These are phyloP conservation scores for Thereva unica DNA, from an alignment of 2,888 invertebrate genomes.

Conservation along the genomic window DNA sequence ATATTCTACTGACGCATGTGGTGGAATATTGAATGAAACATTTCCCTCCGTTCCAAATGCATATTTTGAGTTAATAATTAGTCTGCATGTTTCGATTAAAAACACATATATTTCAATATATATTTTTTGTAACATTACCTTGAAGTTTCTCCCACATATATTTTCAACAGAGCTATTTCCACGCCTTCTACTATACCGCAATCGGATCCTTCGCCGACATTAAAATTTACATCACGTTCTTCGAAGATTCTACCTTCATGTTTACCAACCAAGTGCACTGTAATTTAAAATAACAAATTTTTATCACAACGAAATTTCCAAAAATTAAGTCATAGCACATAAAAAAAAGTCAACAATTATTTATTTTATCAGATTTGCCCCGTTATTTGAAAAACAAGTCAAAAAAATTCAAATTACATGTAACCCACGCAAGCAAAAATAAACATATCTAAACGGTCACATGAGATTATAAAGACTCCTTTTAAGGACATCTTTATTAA, in stretches of 20 bases:
- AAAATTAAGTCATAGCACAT: too few species aligned
- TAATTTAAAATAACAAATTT: too few species aligned
- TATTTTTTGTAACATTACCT: conserved; percentile 45
- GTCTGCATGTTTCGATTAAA: conserved; percentile 46
- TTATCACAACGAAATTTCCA: too few species aligned
- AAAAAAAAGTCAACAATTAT: too few species aligned
- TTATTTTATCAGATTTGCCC: too few species aligned
- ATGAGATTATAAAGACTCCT: too few species aligned
- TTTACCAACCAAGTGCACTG: too few species aligned
- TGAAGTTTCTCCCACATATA: conserved; percentile 80
- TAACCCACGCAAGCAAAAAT: too few species aligned
- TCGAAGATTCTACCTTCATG: conserved; percentile 60
- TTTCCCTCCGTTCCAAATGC: conserved; percentile 78
- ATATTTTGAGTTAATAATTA: conserved; percentile 76
- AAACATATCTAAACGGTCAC: too few species aligned
- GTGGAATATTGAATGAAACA: conserved; percentile 72
- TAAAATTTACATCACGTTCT: conserved; percentile 79
- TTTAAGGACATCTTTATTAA: too few species aligned
- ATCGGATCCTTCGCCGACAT: conserved; percentile 83
- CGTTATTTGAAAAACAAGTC: too few species aligned
- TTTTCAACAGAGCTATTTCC: conserved; percentile 79
- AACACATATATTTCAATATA: not conserved
- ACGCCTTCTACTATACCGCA: conserved; percentile 77
- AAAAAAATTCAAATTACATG: too few species aligned
- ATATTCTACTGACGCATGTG: conserved; percentile 79